Evolutionary conservation across 2,113 vertebrate genomes (phyloP), one percentile per base, ranked within the genome.

Genomic region (Chionis minor): DNA sequence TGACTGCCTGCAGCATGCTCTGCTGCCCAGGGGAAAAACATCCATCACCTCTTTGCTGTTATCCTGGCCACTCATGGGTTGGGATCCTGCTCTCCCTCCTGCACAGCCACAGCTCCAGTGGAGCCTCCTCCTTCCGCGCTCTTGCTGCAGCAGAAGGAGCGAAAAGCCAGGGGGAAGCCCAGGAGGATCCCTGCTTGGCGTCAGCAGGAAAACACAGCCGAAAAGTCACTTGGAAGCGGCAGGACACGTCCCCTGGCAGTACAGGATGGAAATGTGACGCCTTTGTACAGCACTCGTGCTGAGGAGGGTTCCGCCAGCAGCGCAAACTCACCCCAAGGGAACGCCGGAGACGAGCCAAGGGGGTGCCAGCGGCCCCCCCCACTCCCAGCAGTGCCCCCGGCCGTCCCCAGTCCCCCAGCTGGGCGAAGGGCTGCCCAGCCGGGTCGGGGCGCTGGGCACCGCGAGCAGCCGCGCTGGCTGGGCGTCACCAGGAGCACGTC

Each of bases 401-500:
- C 49, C 3, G 2, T 6, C 27, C 45, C 54, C 32, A 5, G 12
- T 33, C n/a, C 80, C 67, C n/a, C 7, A 0, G 22, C 54, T 20
- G 15, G 90, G 9, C 15, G 17, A 44, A 91, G 79, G 58, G 49
- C 49, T 22, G 5, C 49, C 49, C 49, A 6, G 55, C 56, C 66
- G 44, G 59, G 35, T 45, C 11, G 11, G 28, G 67, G 7, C 14
- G 85, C 45, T 6, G 65, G 69, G 91, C 67, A 52, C 92, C 82
- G n/a, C 51, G 55, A 84, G 47, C 93, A 80, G 86, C 79, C 40
- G 18, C 45, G 66, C 94, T n/a, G 93, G 87, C 92, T 91, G 91
- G 90, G 90, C 54, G 61, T 86, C 95, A 86, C 66, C 86, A 61
- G 85, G 66, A 96, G 95, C 96, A 66, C 44, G 93, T 93, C 94